Percentiles rank a stretch among this genome's conserved stretches.
phyloP scores from a whole-genome alignment of 2,888 invertebrate genomes.

The Achlya flavicornis region DNA sequence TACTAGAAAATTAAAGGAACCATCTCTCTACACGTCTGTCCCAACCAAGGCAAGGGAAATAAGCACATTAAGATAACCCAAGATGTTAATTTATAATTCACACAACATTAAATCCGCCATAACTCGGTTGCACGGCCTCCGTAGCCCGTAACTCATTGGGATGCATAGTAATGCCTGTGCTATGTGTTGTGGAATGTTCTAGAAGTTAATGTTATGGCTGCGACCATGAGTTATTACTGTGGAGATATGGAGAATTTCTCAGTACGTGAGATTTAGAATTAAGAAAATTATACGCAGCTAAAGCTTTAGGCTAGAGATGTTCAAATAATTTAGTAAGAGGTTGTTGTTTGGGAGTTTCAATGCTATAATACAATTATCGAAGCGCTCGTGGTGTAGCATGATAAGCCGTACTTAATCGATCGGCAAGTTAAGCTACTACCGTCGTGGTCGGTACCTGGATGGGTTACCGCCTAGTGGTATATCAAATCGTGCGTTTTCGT shows the following conservation, averaged over 20 bases:
- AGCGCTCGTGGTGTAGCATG: too few relatives aligned
- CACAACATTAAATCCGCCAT: slow-evolving; percentile 68
- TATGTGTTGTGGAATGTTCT: neutral
- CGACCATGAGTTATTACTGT: neutral
- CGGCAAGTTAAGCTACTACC: too few relatives aligned
- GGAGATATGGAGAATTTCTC: neutral
- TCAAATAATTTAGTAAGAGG: too few relatives aligned
- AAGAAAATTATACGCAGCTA: neutral
- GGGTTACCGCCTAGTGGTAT: too few relatives aligned
- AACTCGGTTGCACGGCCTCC: slow-evolving; percentile 37
- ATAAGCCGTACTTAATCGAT: too few relatives aligned
- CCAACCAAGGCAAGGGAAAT: slow-evolving; percentile 49
- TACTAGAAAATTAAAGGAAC: neutral
- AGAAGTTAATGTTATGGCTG: neutral
- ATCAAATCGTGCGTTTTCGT: too few relatives aligned
- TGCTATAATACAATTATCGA: too few relatives aligned
- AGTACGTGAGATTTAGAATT: neutral
- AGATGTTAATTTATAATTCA: slow-evolving; percentile 75
- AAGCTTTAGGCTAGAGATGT: neutral
- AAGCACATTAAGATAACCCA: slow-evolving; percentile 68
- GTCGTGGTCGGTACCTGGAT: too few relatives aligned
- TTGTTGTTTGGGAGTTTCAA: too few relatives aligned
- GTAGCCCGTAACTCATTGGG: slow-evolving; percentile 49
- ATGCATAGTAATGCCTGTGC: slow-evolving; percentile 53
- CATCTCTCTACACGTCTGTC: neutral